Evolutionary conservation across 2,888 invertebrate genomes (phyloP).

Genomic region (Dicroscelio sp.): DNA sequence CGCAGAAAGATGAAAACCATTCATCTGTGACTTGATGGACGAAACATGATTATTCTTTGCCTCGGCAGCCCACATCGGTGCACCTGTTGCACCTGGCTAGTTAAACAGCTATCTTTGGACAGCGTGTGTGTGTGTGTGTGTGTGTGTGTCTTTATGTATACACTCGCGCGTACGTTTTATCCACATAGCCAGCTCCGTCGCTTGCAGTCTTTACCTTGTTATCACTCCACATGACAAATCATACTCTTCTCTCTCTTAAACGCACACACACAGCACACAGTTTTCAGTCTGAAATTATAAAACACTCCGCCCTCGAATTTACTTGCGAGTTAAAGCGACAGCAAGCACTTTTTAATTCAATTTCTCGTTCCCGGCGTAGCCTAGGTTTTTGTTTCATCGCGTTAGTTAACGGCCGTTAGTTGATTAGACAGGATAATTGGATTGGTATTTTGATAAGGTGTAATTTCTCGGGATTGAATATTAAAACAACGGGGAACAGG

Average conservation of each 20-base stretch:
- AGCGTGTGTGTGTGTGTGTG: conserved; percentile 45
- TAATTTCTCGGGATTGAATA: not conserved
- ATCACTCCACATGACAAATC: conserved; percentile 77
- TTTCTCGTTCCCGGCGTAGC: conserved; percentile 1
- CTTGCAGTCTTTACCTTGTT: conserved; percentile 74
- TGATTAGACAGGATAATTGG: conserved; percentile 41
- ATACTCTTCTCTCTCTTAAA: conserved; percentile 77
- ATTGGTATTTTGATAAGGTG: conserved; percentile 14
- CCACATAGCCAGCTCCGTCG: conserved; percentile 68
- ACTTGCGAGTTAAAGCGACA: conserved; percentile 53
- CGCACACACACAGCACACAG: conserved; percentile 18
- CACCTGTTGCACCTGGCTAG: conserved; percentile 83
- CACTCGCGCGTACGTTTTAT: conserved; percentile 72
- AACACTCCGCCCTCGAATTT: conserved; percentile 78
- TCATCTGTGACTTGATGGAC: conserved; percentile 76
- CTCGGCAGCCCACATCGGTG: conserved; percentile 75
- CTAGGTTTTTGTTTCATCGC: conserved; percentile 38
- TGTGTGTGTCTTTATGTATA: conserved; percentile 42
- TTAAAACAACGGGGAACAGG: no score
- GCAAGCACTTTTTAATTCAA: conserved; percentile 59
- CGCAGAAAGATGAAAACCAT: conserved; percentile 71
- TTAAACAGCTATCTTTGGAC: conserved; percentile 80
- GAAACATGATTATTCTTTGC: conserved; percentile 78
- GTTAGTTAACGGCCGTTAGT: conserved; percentile 33
- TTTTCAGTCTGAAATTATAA: conserved; percentile 75